Conservation (phyloP, 2,113 vertebrate species). For the Stegostoma tigrinum region DNA sequence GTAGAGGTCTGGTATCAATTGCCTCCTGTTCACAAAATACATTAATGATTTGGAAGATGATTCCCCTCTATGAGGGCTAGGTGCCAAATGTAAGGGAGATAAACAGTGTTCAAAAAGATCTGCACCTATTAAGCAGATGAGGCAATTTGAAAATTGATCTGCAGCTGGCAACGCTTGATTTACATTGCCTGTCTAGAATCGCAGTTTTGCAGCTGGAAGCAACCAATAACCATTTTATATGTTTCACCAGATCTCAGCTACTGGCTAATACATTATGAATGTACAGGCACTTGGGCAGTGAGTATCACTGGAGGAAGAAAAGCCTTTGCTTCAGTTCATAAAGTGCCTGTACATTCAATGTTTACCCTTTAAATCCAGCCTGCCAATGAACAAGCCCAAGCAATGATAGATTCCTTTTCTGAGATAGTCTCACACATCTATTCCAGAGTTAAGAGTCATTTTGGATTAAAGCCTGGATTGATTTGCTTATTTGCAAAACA, state of each 20-base stretch:
- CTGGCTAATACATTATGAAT: neutral
- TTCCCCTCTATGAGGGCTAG: neutral
- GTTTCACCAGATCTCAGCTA: neutral
- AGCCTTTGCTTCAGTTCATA: neutral
- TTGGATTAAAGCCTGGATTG: neutral
- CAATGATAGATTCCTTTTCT: neutral
- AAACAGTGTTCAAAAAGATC: slow-evolving; percentile 24
- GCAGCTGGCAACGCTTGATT: slow-evolving; percentile 31
- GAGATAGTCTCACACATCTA: neutral
- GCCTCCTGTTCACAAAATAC: neutral
- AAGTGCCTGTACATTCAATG: neutral
- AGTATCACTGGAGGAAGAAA: neutral
- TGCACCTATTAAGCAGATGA: slow-evolving; percentile 28
- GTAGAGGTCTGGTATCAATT: neutral
- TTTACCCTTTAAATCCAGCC: neutral
- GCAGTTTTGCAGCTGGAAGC: slow-evolving; percentile 2
- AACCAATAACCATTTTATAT: neutral
- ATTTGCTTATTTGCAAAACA: neutral
- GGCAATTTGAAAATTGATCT: slow-evolving; percentile 17
- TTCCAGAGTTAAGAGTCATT: neutral
- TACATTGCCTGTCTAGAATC: neutral
- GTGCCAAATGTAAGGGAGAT: slow-evolving; percentile 21
- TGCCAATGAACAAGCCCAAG: neutral
- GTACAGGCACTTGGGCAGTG: neutral
- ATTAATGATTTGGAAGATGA: slow-evolving; percentile 16